Evolutionary conservation across 2,888 invertebrate species (phyloP), one percentile per base, ranked within the genome.

Genomic region (Oscheius sp.): DNA sequence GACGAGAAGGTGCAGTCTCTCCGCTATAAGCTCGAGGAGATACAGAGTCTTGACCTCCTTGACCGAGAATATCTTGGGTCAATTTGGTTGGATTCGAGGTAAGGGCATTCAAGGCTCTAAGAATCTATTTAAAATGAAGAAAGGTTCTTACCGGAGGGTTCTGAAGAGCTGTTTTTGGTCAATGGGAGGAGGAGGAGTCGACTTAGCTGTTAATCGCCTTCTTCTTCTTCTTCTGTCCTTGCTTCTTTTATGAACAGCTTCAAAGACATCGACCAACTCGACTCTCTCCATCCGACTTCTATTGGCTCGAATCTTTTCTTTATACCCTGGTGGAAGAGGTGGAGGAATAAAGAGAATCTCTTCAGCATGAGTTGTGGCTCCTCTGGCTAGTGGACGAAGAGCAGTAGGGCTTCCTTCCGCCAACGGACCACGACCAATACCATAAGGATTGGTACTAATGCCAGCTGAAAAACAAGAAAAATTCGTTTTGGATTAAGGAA

Each of bases 401-500:
- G 17, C 2, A 0, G 59, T n/a, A 1, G 59, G 59, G n/a, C n/a
- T n/a, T n/a, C n/a, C n/a, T n/a, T n/a, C n/a, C n/a, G n/a, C n/a
- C n/a, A n/a, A n/a, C n/a, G n/a, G n/a, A n/a, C n/a, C n/a, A 14
- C 41, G 57, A 24, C 73, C 73, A 22, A 76, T 68, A 17, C 67
- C 69, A 45, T 73, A 76, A 26, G 64, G 63, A 22, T 59, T 69
- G 24, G 57, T 72, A 6, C 71, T 57, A 5, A 67, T 44, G 44
- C 76, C 76, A 12, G 74, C 76, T 76, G 66, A 47, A 74, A 62
- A 24, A 20, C 2, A 17, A 14, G 14, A 17, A 20, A 30, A 38
- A 36, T 36, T 9, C 8, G n/a, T n/a, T n/a, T n/a, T n/a, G n/a
- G n/a, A n/a, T 12, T 41, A 20, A 20, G 12, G 12, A 41, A 41